These are phyloP conservation scores for Patagioenas fasciata DNA, from an alignment of 2,113 vertebrate species.

Conservation along the genomic window DNA sequence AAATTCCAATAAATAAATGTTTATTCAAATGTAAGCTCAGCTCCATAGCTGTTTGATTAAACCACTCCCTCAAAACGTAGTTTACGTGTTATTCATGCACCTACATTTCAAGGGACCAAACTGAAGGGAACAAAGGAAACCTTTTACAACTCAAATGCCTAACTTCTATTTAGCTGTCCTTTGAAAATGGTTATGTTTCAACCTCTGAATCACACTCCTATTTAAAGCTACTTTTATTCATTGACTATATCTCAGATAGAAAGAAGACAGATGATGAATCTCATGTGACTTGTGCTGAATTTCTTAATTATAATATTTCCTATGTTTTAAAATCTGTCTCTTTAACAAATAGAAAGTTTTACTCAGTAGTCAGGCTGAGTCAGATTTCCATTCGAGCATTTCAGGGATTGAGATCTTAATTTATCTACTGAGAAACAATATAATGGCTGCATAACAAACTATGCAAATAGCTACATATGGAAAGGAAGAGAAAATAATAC, in stretches of 20 bases:
- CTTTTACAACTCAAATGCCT: background rate
- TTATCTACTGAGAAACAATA: background rate
- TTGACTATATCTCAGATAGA: background rate
- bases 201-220: background rate
- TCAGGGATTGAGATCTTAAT: background rate
- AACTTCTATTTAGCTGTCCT: background rate
- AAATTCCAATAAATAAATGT: slow-evolving; percentile 15
- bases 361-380: background rate
- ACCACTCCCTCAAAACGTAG: background rate
- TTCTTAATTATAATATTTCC: background rate
- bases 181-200: background rate
- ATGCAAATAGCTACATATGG: background rate
- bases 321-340: background rate
- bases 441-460: background rate
- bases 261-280: background rate
- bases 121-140: background rate
- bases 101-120: slow-evolving; percentile 14
- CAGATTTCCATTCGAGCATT: background rate
- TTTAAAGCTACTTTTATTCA: background rate
- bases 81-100: background rate
- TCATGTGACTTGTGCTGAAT: accelerated
- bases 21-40: background rate
- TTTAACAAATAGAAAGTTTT: background rate
- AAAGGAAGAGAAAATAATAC: background rate
- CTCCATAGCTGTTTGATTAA: background rate